Base-by-base conservation (phyloP, 2,888 invertebrate genomes). In the Rhagophthalmus giganteus region DNA sequence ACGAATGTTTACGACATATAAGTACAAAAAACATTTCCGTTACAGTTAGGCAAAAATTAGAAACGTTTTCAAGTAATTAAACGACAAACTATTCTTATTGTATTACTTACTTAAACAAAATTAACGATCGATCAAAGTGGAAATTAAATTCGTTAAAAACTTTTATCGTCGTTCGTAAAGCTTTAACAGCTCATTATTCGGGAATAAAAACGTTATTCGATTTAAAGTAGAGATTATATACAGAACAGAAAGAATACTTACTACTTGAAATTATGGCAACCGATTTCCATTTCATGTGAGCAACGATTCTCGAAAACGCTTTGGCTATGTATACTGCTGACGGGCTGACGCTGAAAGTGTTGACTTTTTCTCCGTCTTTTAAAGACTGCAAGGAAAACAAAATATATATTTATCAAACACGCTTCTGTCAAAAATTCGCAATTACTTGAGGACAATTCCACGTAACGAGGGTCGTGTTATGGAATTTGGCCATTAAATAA, bases 371-470 rank as follows among this genome's bases (percentile, higher is more conserved):
- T 8, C 44, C 41, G 8, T 42, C 60, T 26, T 49, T 57, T n/a
- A 46, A 42, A 14, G 53, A 49, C 59, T 57, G 46, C 9, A 51
- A 55, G 26, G 35, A 37, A 44, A 37, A 46, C 20, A 20, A 39
- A 27, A 46, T 20, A 11, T 38, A 26, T 25, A 15, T 16, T 26
- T 8, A 11, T 6, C 5, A 16, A 38, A 34, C 7, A 6, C 1
- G 13, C 10, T 10, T 13, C 6, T 30, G 24, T 12, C 11, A 28
- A 20, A 28, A n/a, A 7, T 16, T 11, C 9, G 10, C 13, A n/a
- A 61, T 68, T 65, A 79, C 79, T 74, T 76, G 71, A 26, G 80
- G 81, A 60, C 81, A 81, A 56, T 79, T 80, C 80, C 80, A 81
- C 7, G 79, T 77, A 47, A 77, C 65, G 28, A 80, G 65, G 5